Base-by-base conservation (phyloP, 2,797 vertebrate species). In the Characodon lateralis region DNA sequence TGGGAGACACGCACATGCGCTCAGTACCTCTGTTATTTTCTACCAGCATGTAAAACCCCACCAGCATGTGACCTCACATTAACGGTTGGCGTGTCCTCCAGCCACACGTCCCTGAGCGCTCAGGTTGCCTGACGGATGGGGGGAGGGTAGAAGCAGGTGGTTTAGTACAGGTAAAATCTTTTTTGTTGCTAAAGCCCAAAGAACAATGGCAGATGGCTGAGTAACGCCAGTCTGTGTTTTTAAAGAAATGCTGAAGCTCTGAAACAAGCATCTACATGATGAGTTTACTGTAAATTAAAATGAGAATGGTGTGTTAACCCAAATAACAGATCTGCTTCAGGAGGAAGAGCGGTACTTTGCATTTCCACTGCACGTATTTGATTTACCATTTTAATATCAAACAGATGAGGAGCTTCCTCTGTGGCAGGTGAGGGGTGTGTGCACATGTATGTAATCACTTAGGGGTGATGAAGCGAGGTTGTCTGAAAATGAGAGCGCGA, bases 231-330 rank as follows among this genome's bases (percentile, higher is more conserved):
- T 66, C 22, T 10, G 53, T 0, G n/a, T 26, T 6, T 73, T 66
- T 70, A 78, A 58, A 46, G 59, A 80, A 58, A 3, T 2, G 35
- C 1, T 79, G 39, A 26, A 31, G 22, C 20, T 43, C 70, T 71
- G 14, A 46, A 35, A 71, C 16, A 18, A 77, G 39, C 48, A 63
- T 70, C 65, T 24, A 72, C 71, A 78, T 0, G 28, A 51, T 26
- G 2, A 3, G 35, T 74, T 77, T 74, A 83, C 78, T 61, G 78
- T 83, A 80, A 77, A 65, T 73, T 16, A 31, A 78, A n/a, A 8
- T 0, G 20, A 41, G 56, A 51, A 55, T 22, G 39, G 26, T 35
- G 22, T 9, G 43, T 71, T 61, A 2, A 2, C n/a, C 46, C 58
- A 73, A n/a, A 58, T 56, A 66, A 70, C 65, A 41, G 18, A 72